A percentile compares a stretch with the other conserved stretches of the same genome.
Evolutionary conservation across 2,797 vertebrate species (phyloP).

Genomic region (Artibeus jamaicensis): DNA sequence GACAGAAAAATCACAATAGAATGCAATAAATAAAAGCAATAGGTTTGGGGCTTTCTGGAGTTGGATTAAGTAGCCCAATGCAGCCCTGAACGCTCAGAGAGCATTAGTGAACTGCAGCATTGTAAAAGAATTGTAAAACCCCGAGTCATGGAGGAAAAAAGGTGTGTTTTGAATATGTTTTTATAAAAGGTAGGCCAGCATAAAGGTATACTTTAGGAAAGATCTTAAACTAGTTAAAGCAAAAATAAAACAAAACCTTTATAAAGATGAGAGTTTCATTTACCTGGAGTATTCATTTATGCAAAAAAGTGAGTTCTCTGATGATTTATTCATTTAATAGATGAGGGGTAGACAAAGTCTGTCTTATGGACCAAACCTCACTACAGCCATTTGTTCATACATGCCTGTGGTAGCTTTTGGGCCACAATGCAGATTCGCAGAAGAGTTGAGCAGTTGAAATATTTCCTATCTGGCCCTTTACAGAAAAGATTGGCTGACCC

Average conservation of each 20-base stretch:
- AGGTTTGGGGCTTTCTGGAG: not conserved
- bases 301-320: not conserved
- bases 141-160: not conserved
- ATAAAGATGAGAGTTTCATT: not conserved
- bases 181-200: not conserved
- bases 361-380: not conserved
- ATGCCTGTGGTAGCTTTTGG: not conserved
- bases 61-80: not conserved
- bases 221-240: not conserved
- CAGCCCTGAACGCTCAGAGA: not conserved
- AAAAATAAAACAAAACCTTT: not conserved
- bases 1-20: not conserved
- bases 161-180: not conserved
- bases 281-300: not conserved
- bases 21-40: not conserved
- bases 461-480: not conserved
- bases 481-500: not conserved
- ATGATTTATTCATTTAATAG: conserved; percentile 1
- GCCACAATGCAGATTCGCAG: not conserved
- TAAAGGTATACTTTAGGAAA: not conserved
- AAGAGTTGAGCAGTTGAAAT: not conserved
- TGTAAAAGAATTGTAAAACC: not conserved
- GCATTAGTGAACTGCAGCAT: not conserved
- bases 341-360: not conserved
- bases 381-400: not conserved